Conservation (phyloP, 30 jellyfish, hydroid and myxozoan genomes). For the Mastigias papua region DNA sequence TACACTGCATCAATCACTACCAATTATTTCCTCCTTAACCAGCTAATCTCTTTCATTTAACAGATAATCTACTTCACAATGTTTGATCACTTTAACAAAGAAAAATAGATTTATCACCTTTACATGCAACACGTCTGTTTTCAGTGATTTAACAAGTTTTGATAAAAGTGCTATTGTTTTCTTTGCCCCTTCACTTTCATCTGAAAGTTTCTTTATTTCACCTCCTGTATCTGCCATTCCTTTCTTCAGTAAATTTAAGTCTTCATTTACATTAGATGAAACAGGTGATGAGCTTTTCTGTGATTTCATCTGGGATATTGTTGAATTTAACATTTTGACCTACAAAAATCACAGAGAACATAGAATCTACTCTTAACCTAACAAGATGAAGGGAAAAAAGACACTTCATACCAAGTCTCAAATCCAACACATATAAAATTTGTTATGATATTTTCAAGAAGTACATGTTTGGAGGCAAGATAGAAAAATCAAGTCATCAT, state of each 20-base stretch:
- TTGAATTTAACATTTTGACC: slow-evolving; percentile 54
- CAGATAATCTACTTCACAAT: neutral
- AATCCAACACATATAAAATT: no score
- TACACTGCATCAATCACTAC: no score
- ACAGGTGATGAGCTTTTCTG: slow-evolving; percentile 4
- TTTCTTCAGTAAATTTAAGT: slow-evolving; percentile 60
- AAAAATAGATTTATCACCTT: slow-evolving; percentile 9
- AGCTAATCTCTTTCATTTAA: no score
- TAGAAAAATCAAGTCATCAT: no score
- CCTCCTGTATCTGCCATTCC: slow-evolving; percentile 90
- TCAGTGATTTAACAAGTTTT: slow-evolving; percentile 40
- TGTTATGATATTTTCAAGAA: no score
- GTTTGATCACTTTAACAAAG: neutral
- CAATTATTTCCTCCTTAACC: no score
- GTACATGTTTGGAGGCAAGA: no score
- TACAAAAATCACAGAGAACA: neutral
- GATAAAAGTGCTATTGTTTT: slow-evolving; percentile 26
- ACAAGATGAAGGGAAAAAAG: no score
- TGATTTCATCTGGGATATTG: slow-evolving; percentile 29
- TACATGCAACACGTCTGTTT: slow-evolving; percentile 24
- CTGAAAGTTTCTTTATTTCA: slow-evolving; percentile 66
- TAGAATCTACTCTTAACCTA: neutral
- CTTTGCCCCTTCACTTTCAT: slow-evolving; percentile 60
- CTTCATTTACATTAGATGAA: slow-evolving; percentile 23
- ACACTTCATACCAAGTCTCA: no score